phyloP scores from a whole-genome alignment of 2,113 vertebrate species.

The Ornithorhynchus anatinus region DNA sequence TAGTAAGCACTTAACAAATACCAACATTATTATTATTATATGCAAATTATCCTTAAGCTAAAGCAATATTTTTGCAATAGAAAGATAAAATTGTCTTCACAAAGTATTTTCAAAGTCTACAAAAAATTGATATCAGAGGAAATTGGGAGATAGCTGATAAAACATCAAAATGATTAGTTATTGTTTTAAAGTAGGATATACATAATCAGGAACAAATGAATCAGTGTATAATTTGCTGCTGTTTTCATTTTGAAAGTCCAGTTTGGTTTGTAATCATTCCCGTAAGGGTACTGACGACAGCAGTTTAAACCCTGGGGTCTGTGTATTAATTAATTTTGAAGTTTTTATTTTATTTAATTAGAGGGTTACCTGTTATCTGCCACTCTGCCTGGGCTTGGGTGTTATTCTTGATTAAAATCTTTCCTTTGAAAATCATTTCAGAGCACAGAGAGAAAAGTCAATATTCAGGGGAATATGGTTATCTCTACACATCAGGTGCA shows the following conservation, averaged over 20 bases:
- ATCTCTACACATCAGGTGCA: not conserved
- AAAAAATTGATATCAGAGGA: too few relatives aligned
- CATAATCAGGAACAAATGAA: not conserved
- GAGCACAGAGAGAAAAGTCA: not conserved
- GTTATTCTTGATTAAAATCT: conserved; percentile 1
- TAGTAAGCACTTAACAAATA: too few relatives aligned
- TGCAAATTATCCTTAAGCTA: too few relatives aligned
- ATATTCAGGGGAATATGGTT: not conserved
- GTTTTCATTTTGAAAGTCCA: not conserved
- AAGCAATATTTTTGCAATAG: too few relatives aligned
- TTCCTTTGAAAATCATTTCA: not conserved
- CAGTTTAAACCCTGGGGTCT: not conserved
- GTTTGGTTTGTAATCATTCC: not conserved
- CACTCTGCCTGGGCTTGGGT: not conserved
- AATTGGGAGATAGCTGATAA: too few relatives aligned
- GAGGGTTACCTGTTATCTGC: not conserved
- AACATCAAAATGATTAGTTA: not conserved
- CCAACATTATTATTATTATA: too few relatives aligned
- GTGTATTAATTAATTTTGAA: conserved; percentile 14
- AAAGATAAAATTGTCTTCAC: too few relatives aligned
- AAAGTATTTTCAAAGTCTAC: too few relatives aligned
- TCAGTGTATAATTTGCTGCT: not conserved
- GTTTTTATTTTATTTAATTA: conserved; percentile 18
- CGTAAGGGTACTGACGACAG: not conserved
- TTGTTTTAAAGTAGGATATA: not conserved